Conservation (phyloP, 2,888 invertebrate species). For the Synanthedon andrenaeformis region DNA sequence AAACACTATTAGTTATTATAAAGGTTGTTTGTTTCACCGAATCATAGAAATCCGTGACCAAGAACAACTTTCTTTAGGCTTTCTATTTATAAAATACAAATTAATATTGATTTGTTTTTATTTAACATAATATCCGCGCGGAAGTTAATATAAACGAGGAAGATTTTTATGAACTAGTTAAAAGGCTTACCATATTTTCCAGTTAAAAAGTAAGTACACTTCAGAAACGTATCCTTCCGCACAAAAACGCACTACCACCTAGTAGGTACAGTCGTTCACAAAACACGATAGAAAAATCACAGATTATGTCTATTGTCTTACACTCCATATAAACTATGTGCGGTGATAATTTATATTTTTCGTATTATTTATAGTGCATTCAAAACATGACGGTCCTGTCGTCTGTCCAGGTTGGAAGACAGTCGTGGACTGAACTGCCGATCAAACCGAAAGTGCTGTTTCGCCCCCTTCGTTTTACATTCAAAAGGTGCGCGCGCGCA, state of each 20-base stretch:
- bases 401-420: constrained; percentile 56
- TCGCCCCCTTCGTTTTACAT: constrained; percentile 34
- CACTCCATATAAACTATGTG: neutral
- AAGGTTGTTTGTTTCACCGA: neutral
- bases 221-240: constrained; percentile 18
- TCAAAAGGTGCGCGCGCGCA: constrained; percentile 44
- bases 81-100: constrained; percentile 3
- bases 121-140: neutral
- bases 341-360: neutral
- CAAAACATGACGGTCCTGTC: constrained; percentile 42
- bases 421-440: constrained; percentile 54
- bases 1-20: neutral
- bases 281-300: constrained; percentile 8
- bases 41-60: neutral
- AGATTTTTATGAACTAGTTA: constrained; percentile 1
- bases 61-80: constrained; percentile 4
- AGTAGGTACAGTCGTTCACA: constrained; percentile 25
- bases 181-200: constrained; percentile 47
- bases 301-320: neutral
- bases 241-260: constrained; percentile 30
- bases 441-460: constrained; percentile 45
- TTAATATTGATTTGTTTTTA: neutral
- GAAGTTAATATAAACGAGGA: neutral
- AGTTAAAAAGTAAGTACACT: constrained; percentile 21
- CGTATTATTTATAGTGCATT: constrained; percentile 17